A percentile compares a stretch with the other conserved stretches of the same genome.
These are phyloP conservation scores for Paramormyrops kingsleyae DNA, from an alignment of 2,113 vertebrate genomes.

Conservation along the genomic window DNA sequence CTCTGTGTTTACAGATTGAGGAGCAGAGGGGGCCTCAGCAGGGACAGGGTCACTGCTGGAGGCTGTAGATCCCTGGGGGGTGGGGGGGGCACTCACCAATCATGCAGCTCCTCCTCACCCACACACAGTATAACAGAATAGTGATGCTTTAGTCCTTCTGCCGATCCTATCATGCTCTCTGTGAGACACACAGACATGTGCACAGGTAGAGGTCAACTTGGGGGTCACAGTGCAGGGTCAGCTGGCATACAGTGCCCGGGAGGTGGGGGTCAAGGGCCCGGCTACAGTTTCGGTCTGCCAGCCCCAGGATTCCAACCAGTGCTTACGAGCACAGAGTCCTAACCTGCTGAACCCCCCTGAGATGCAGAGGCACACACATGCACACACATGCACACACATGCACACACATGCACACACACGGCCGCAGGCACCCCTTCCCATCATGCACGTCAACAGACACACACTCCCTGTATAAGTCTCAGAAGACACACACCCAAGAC, in stretches of 20 bases:
- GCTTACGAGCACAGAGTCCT: background rate
- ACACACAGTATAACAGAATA: background rate
- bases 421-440: background rate
- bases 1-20: background rate
- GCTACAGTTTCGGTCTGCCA: background rate
- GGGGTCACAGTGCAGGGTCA: background rate
- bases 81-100: conserved; percentile 41
- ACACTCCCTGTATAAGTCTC: background rate
- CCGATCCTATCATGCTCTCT: background rate
- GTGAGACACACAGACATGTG: background rate
- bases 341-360: background rate
- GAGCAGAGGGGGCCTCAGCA: conserved; percentile 30
- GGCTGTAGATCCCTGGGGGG: conserved; percentile 26
- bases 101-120: background rate
- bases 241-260: background rate
- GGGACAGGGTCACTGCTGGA: conserved; percentile 34
- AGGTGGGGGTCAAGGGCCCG: background rate
- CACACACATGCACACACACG: background rate
- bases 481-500: background rate
- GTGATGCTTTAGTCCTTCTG: background rate
- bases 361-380: conserved; percentile 8
- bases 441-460: background rate
- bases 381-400: conserved; percentile 15
- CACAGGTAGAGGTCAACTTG: background rate
- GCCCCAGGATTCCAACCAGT: background rate